Evolutionary conservation across 2,888 invertebrate genomes (phyloP), one percentile per base, ranked within the genome.

Genomic region (Pyrochroa serraticornis): DNA sequence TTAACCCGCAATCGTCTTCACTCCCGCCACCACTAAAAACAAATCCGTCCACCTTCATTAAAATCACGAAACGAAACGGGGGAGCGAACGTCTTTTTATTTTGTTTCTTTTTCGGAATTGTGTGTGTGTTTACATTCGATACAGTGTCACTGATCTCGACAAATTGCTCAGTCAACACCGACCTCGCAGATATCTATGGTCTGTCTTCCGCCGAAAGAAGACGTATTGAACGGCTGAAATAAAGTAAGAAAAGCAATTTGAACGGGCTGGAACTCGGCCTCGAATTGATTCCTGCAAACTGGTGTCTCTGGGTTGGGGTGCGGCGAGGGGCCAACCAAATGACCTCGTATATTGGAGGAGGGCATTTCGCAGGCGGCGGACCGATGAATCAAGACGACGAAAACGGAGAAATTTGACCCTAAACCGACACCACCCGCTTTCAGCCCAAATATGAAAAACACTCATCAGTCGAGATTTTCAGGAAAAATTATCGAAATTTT

Each of bases 231-330:
- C 71, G 70, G 67, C 68, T 69, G 71, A 71, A 74, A 75, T 71
- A 75, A 75, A 75, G 71, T 71, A 74, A 71, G 72, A 73, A 75
- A 76, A 75, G 75, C 75, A 77, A 76, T 77, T 75, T 71, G 71
- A 71, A 70, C 74, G 71, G 70, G 70, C 73, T 73, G 68, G 73
- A 68, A 69, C 65, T 71, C 66, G 70, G 69, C 71, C 70, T 70
- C 69, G 73, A 77, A 77, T 77, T 76, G 76, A 77, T 76, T 76
- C 74, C 71, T 70, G 69, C 72, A 70, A 74, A 70, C 71, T 68
- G 72, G 69, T 67, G 69, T 71, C 66, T 71, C 67, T 63, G 55
- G 54, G 63, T 33, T 30, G 49, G 10, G 61, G 61, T 60, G 44
- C 52, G 47, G 51, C 43, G 51, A 47, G 61, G 54, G 51, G 44